Base-by-base conservation (phyloP, 2,888 invertebrate species). In the Pollenia angustigena region DNA sequence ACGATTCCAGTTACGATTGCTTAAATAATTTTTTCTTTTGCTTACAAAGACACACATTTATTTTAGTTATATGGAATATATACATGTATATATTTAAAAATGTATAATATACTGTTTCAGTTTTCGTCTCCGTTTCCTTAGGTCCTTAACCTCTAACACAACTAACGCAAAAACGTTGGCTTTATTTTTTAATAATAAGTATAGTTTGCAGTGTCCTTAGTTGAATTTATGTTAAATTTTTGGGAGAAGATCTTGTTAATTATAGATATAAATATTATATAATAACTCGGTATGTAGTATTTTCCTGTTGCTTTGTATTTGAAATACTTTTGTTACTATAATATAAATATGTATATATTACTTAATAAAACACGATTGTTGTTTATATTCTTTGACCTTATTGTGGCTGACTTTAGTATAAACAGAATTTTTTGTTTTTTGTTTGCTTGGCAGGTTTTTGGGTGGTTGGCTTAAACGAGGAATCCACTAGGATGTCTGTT, bases 371-470 rank as follows among this genome's bases (percentile, higher is more conserved):
- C 78, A 62, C 46, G 72, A 62, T 68, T 72, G 16, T 66, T 78
- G 44, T 69, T 56, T 64, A 52, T 69, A 54, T 62, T 56, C 23
- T 75, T 75, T 69, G 74, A 79, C 78, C 78, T 79, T 78, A 74
- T 58, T 81, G 54, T 82, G 81, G 85, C 78, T 78, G 76, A 71
- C 78, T 85, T 76, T 72, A 56, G 50, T 84, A 62, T 60, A 50
- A 62, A 32, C 32, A 50, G 52, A 66, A 66, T 54, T 64, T 46
- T 48, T 56, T 90, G 91, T 54, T 64, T 46, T 48, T 56, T 90
- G 91, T 90, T 91, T 91, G 89, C 91, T 92, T 90, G 80, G 81
- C 88, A 90, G 89, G 89, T 87, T 91, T 85, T 81, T 88, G 50
- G 64, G 72, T 79, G 32, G 18, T 69, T 58, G 75, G 71, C 66